Evolutionary conservation across 1,140 invertebrate genomes (phyloP).

Genomic region (Lasaia peninsularis): DNA sequence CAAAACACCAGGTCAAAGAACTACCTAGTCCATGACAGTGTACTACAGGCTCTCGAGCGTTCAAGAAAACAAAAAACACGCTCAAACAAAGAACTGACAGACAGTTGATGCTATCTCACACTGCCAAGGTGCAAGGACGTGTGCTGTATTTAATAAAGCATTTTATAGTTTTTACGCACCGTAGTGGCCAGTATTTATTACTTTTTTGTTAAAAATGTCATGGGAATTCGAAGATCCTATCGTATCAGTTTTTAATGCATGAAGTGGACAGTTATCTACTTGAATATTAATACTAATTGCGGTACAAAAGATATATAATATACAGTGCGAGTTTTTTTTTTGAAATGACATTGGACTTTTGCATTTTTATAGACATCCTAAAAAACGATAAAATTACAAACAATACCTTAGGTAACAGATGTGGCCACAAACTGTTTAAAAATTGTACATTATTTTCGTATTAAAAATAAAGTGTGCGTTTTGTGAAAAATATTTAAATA

Average conservation of each 20-base stretch:
- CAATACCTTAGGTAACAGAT: no score
- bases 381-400: not conserved
- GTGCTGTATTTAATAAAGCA: constrained; percentile 23
- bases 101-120: constrained; percentile 45
- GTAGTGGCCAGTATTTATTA: not conserved
- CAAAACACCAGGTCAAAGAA: constrained; percentile 48
- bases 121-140: constrained; percentile 62
- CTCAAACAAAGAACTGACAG: constrained; percentile 59
- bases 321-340: no score
- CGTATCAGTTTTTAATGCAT: no score
- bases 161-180: constrained; percentile 25
- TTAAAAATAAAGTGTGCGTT: not conserved
- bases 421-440: no score
- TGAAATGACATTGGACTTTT: not conserved
- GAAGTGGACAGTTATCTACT: not conserved
- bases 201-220: constrained; percentile 18
- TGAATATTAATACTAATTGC: no score
- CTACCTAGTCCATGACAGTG: constrained; percentile 29
- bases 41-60: constrained; percentile 28
- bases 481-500: no score
- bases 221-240: constrained; percentile 9
- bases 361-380: not conserved
- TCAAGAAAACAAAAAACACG: constrained; percentile 48
- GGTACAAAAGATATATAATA: not conserved
- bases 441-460: no score